Base-by-base conservation (phyloP, 1,140 invertebrate species). In the Philopotamus ludificatus region DNA sequence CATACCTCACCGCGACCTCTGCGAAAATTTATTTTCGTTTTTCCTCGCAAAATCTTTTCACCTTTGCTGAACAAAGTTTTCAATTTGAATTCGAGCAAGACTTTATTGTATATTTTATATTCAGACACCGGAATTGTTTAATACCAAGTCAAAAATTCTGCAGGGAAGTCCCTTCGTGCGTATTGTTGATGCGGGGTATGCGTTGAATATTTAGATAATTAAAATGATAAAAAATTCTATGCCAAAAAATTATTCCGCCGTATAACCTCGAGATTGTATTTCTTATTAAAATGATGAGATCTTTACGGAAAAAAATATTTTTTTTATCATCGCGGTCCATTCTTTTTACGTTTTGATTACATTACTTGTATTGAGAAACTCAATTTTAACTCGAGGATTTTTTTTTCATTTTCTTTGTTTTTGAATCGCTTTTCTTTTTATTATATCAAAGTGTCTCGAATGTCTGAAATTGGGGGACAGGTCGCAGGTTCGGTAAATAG, bases 401-500 rank as follows among this genome's bases (percentile, higher is more conserved):
- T 25, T 34, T 25, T 10, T 18, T 25, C 51, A 39, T 25, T 55
- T 26, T 55, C 8, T 34, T 28, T 34, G 51, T 3, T 39, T 55
- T 55, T 34, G 10, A 3, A 18, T 49, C 10, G 2, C 22, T 21
- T 49, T 49, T 21, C 22, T 18, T 55, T 55, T 26, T 34, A 55
- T 53, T 53, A 53, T n/a, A 22, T 25, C 3, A 26, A 39, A 55
- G 51, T 25, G 25, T 18, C 18, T 50, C 26, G 26, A 26, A 53
- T n/a, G 50, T 21, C 50, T 55, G 15, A 26, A 34, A n/a, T 51
- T 25, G 51, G 26, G 28, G 20, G 26, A 16, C 12, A 55, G 51
- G 51, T 39, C 51, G 18, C 51, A 39, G 51, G 25, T 55, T 55
- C 39, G 28, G 23, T 34, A 55, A 55, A 57, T 57, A 42, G 54